A percentile compares a stretch with the other conserved stretches of the same genome.
Conservation (phyloP, 1,140 invertebrate species). For the Samia ricini region DNA sequence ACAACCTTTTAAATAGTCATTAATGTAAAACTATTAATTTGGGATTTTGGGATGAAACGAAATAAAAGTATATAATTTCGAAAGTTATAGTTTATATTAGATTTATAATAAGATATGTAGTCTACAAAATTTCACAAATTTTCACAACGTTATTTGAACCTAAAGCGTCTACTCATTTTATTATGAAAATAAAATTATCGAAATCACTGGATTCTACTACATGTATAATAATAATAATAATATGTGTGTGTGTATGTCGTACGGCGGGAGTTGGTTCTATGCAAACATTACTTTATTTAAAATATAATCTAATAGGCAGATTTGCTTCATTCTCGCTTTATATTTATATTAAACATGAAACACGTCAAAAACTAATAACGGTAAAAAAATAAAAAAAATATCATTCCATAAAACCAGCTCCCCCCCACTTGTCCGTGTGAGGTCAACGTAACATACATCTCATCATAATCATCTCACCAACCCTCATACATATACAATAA, state of each 20-base stretch:
- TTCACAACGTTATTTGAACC: conserved; percentile 77
- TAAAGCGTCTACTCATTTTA: conserved; percentile 77
- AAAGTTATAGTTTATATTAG: conserved; percentile 78
- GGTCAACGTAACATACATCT: conserved; percentile 47
- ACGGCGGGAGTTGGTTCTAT: conserved; percentile 69
- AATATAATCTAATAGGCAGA: conserved; percentile 78
- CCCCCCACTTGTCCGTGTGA: too few relatives aligned
- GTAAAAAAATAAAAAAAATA: conserved; percentile 78
- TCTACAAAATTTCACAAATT: conserved; percentile 78
- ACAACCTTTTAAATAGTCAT: too few relatives aligned
- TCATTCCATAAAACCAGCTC: conserved; percentile 72
- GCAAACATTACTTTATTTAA: conserved; percentile 75
- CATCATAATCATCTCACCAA: conserved; percentile 3
- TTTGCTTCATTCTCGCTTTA: conserved; percentile 61
- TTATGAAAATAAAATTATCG: conserved; percentile 77
- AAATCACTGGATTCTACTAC: conserved; percentile 68
- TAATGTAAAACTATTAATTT: too few relatives aligned
- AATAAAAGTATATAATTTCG: conserved; percentile 62
- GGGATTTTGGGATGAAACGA: conserved; percentile 6
- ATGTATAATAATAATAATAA: neutral
- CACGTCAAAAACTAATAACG: conserved; percentile 76
- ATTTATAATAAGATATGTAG: conserved; percentile 78
- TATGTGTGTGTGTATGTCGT: too few relatives aligned
- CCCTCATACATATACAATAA: conserved; percentile 73
- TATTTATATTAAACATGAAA: conserved; percentile 55